Conservation (phyloP, 1,140 invertebrate genomes). For the Drosophila oshimai region DNA sequence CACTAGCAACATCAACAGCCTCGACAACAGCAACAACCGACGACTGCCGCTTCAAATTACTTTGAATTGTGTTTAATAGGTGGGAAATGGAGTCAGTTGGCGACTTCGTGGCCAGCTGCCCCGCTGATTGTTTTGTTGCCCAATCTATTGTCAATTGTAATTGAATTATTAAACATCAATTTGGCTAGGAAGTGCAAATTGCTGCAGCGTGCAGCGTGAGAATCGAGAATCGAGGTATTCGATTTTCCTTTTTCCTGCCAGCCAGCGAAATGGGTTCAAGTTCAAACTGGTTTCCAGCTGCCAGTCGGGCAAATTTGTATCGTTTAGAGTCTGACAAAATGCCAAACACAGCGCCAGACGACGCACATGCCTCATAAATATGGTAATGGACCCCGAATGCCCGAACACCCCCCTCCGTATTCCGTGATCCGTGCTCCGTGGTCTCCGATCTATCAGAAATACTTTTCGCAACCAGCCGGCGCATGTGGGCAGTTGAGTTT, state of each 20-base stretch:
- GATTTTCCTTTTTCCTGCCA: slow-evolving; percentile 68
- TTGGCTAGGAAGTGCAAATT: slow-evolving; percentile 76
- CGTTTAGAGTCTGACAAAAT: slow-evolving; percentile 70
- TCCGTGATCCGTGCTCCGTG: no score
- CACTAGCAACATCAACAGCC: slow-evolving; percentile 4
- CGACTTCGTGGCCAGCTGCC: slow-evolving; percentile 45
- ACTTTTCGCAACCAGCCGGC: slow-evolving; percentile 60
- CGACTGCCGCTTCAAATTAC: slow-evolving; percentile 62
- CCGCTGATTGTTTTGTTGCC: slow-evolving; percentile 41
- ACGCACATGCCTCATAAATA: slow-evolving; percentile 65
- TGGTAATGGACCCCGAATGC: slow-evolving; percentile 57
- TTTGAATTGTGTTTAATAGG: slow-evolving; percentile 79
- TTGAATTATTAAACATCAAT: slow-evolving; percentile 75
- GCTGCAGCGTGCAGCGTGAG: slow-evolving; percentile 60
- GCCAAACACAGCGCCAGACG: slow-evolving; percentile 49
- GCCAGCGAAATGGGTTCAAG: slow-evolving; percentile 61
- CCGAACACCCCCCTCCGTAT: no score
- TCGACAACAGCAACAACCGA: background rate
- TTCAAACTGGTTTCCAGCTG: slow-evolving; percentile 56
- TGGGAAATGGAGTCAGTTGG: slow-evolving; percentile 70
- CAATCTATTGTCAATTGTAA: slow-evolving; percentile 54
- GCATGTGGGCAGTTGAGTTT: slow-evolving; percentile 60
- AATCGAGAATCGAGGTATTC: slow-evolving; percentile 31
- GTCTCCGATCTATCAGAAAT: slow-evolving; percentile 59
- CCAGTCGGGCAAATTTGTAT: slow-evolving; percentile 61